Evolutionary conservation across 2,113 vertebrate genomes (phyloP).

Genomic region (Anolis carolinensis): DNA sequence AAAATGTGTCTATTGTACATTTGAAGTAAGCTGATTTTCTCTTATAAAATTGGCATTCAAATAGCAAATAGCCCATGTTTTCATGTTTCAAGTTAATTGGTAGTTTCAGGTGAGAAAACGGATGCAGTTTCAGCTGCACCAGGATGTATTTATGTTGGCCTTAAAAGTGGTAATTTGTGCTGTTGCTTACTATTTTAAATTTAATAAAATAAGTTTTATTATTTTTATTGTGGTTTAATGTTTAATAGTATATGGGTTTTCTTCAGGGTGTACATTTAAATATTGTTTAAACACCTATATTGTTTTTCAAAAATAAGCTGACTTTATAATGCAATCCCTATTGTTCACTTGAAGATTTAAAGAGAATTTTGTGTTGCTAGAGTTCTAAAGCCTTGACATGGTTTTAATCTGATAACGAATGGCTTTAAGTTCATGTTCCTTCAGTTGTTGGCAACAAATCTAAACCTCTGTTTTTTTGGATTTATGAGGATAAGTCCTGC

Average conservation of each 20-base stretch:
- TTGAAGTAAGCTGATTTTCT: not conserved
- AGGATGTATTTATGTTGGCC: not conserved
- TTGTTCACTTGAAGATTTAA: slow-evolving; percentile 69
- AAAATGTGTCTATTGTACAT: not conserved
- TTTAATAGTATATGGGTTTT: slow-evolving; percentile 19
- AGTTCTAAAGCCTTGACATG: slow-evolving; percentile 89
- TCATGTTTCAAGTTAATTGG: not conserved
- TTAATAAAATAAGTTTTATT: slow-evolving; percentile 4
- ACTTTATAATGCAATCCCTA: slow-evolving; percentile 60
- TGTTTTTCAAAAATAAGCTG: slow-evolving; percentile 45
- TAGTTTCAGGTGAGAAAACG: not conserved
- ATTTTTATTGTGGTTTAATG: slow-evolving; percentile 11
- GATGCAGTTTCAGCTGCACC: not conserved
- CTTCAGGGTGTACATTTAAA: not conserved
- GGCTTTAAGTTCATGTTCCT: slow-evolving; percentile 92
- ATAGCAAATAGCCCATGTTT: not conserved
- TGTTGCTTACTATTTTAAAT: slow-evolving; percentile 14
- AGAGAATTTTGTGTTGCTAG: slow-evolving; percentile 70
- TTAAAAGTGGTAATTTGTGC: not conserved
- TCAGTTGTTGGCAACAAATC: slow-evolving; percentile 92
- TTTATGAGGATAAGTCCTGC: slow-evolving; percentile 97
- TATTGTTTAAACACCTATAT: slow-evolving; percentile 24
- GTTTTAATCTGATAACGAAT: slow-evolving; percentile 99
- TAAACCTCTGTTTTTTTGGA: slow-evolving; percentile 93
- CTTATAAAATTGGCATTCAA: slow-evolving; percentile 3